Evolutionary conservation across 2,113 vertebrate genomes (phyloP).

Genomic region (Abramis brama): DNA sequence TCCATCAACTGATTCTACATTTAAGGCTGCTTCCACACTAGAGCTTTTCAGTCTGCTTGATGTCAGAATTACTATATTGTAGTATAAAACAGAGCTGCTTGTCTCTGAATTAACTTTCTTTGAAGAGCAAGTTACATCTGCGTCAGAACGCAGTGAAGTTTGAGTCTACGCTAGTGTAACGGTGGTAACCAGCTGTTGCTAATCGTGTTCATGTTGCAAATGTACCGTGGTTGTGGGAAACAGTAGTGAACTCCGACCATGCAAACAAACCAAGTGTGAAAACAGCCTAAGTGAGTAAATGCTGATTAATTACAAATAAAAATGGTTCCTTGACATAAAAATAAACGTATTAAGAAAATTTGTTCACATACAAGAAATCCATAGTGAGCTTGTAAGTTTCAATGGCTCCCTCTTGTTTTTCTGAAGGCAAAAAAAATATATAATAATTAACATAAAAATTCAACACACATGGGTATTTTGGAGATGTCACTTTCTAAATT

Average conservation of each 20-base stretch:
- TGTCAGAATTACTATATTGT: background rate
- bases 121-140: background rate
- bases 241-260: background rate
- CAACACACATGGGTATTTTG: background rate
- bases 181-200: background rate
- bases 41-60: background rate
- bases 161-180: background rate
- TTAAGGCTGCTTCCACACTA: background rate
- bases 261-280: background rate
- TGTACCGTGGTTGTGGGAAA: background rate
- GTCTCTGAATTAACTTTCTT: background rate
- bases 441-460: no score
- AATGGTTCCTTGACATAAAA: background rate
- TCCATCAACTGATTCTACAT: rapidly evolving
- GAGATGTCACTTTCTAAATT: background rate
- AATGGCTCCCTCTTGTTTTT: background rate
- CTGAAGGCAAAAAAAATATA: background rate
- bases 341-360: background rate
- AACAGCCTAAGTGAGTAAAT: background rate
- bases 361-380: slow-evolving; percentile 36
- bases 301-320: background rate
- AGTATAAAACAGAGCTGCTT: background rate
- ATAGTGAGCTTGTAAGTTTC: slow-evolving; percentile 46
- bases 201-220: background rate
- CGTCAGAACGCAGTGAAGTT: background rate